Evolutionary conservation across 1,140 invertebrate genomes (phyloP).

Genomic region (Apis florea): DNA sequence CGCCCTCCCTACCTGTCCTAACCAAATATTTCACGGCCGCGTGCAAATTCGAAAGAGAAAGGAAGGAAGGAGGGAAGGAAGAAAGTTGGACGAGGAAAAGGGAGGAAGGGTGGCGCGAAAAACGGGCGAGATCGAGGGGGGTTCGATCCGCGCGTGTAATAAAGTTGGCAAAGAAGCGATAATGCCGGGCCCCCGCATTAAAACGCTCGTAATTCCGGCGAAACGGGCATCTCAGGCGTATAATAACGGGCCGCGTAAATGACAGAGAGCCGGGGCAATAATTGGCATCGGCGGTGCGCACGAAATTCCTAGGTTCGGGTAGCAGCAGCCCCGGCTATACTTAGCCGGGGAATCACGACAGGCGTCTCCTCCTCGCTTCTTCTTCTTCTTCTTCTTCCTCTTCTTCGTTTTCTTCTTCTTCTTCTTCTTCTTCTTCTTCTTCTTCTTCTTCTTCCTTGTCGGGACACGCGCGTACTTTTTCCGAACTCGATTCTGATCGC

Average conservation of each 20-base stretch:
- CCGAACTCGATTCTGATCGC: too few relatives aligned
- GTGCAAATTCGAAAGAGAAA: constrained; percentile 60
- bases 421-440: too few relatives aligned
- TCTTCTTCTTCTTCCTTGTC: too few relatives aligned
- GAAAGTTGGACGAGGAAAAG: not conserved
- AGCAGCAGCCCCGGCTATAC: constrained; percentile 22
- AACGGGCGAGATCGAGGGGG: not conserved
- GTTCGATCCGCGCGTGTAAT: constrained; percentile 4
- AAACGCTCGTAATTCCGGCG: constrained; percentile 37
- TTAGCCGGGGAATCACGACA: constrained; percentile 13
- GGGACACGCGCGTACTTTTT: too few relatives aligned
- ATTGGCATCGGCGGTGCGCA: constrained; percentile 36
- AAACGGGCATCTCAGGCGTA: constrained; percentile 14
- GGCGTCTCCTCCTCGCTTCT: not conserved
- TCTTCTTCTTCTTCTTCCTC: too few relatives aligned
- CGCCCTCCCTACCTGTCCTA: constrained; percentile 18
- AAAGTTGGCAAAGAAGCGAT: constrained; percentile 47
- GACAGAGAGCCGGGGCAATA: constrained; percentile 33
- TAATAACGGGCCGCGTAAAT: constrained; percentile 43
- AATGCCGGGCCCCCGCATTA: constrained; percentile 26
- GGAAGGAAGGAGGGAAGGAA: not conserved
- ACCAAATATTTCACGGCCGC: constrained; percentile 70
- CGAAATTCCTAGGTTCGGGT: constrained; percentile 38
- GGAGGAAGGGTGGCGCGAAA: not conserved
- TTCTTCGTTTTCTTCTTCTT: too few relatives aligned